Evolutionary conservation across 2,888 invertebrate genomes (phyloP), one percentile per base, ranked within the genome.

Genomic region (Ormyrus labotus): DNA sequence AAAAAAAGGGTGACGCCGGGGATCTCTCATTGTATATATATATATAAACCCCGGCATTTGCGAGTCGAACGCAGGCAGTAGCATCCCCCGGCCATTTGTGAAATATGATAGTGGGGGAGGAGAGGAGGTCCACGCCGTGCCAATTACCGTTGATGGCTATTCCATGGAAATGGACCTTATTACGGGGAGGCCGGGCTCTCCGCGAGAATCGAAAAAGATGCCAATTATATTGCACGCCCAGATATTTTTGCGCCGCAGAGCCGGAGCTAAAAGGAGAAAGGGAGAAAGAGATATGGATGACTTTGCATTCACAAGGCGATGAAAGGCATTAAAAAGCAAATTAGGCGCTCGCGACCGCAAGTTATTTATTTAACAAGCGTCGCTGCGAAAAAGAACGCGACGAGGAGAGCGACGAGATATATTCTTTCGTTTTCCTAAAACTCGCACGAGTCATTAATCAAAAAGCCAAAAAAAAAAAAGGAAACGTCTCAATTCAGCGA

Each of bases 151-250:
- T 89, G 90, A 90, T 90, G 89, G 89, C 88, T 90, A 89, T 90
- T 88, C 89, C 88, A 90, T 90, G 90, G 89, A 90, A 90, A 90
- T 90, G 88, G 89, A 87, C 88, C 90, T 89, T 89, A 89, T 90
- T 90, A 90, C 85, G 87, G 83, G 83, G 48, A 60, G 65, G 74
- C 48, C 34, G 6, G 11, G 9, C 51, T 51, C 63, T n/a, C 6
- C 19, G n/a, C 13, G 72, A 73, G 61, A 71, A 70, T 60, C 84
- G 80, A 82, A 72, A 79, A 84, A 84, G 85, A 73, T 83, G 84
- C 84, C 84, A 84, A 87, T 81, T 87, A 85, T 84, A 60, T 48
- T 70, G 58, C 9, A 34, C 4, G 50, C 64, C 9, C 67, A 6
- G 10, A 11, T 55, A 65, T 73, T 73, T 73, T 78, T 70, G 19